A percentile compares a stretch with the other conserved stretches of the same genome.
phyloP scores from a whole-genome alignment of 1,140 invertebrate genomes.

The Colletes gigas region DNA sequence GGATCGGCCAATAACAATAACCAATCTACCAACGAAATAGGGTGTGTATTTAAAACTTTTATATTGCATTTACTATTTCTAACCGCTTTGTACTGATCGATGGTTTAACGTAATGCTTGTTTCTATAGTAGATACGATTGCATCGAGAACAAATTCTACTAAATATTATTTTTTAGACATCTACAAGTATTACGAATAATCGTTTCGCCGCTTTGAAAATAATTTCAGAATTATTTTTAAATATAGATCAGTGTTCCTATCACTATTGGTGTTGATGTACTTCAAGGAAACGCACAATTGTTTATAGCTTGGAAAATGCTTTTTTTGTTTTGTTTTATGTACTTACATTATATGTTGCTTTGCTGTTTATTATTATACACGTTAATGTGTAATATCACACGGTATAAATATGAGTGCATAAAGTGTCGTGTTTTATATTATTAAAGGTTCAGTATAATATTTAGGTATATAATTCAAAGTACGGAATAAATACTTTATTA shows the following conservation, averaged over 20 bases:
- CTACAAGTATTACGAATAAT: background rate
- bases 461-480: background rate
- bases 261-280: conserved; percentile 1
- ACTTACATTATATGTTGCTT: conserved; percentile 26
- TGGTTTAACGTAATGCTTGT: conserved; percentile 19
- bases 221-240: background rate
- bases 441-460: background rate
- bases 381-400: background rate
- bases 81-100: conserved; percentile 1
- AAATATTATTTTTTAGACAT: background rate
- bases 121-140: background rate
- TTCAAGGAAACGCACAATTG: background rate
- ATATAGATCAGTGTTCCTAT: background rate
- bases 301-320: conserved; percentile 28
- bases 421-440: background rate
- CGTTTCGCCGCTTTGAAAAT: conserved; percentile 3
- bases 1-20: conserved; percentile 75
- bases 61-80: conserved; percentile 8
- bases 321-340: conserved; percentile 12
- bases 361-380: background rate
- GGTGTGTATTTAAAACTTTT: conserved; percentile 73
- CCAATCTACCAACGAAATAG: conserved; percentile 71
- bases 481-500: too few species aligned
- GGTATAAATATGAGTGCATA: background rate
- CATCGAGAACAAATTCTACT: background rate